These are phyloP conservation scores for Reinhardtius hippoglossoides DNA, from an alignment of 2,113 vertebrate genomes.

Conservation along the genomic window DNA sequence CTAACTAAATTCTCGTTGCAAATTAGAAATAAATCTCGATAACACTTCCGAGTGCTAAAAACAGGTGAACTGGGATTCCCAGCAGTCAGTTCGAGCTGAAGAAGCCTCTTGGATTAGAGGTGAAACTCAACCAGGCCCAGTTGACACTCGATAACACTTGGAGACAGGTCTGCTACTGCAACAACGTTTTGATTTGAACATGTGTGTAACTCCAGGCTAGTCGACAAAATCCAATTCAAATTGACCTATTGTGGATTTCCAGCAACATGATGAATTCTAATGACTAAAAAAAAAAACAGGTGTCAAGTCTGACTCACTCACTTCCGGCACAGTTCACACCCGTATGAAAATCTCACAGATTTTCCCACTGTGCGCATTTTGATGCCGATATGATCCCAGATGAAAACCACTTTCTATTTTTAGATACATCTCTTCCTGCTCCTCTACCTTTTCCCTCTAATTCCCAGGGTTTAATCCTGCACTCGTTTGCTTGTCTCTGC, in stretches of 20 bases:
- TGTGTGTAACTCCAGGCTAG: no score
- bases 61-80: no score
- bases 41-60: no score
- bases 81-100: no score
- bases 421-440: slow-evolving; percentile 1
- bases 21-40: no score
- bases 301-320: not conserved
- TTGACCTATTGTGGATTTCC: not conserved
- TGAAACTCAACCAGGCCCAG: no score
- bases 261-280: not conserved
- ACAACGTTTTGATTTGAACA: no score
- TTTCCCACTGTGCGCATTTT: not conserved
- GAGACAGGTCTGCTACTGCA: no score
- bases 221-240: not conserved
- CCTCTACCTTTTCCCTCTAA: not conserved
- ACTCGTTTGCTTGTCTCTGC: not conserved
- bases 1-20: no score
- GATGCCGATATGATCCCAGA: not conserved
- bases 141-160: no score
- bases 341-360: not conserved
- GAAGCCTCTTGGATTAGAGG: no score
- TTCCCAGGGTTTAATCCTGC: slow-evolving; percentile 13
- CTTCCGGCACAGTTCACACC: not conserved
- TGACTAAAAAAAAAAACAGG: not conserved
- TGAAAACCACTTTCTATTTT: slow-evolving; percentile 10